A percentile compares a stretch with the other conserved stretches of the same genome.
phyloP scores from a whole-genome alignment of 2,797 vertebrate genomes.

The Botia almorhae region DNA sequence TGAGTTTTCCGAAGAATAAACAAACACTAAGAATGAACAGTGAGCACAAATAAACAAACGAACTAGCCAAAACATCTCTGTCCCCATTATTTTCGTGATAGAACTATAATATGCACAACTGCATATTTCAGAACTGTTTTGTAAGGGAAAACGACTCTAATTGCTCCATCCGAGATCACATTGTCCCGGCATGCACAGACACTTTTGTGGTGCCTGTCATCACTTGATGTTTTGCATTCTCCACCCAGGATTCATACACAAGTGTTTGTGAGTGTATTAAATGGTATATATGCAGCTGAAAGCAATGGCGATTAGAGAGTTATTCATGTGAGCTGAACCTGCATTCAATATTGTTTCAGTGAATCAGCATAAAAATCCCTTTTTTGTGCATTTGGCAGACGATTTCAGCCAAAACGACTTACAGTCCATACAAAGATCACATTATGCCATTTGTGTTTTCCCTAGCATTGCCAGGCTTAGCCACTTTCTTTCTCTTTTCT shows the following conservation, averaged over 20 bases:
- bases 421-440: neutral
- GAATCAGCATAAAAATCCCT: neutral
- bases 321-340: neutral
- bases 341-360: neutral
- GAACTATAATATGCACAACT: conserved; percentile 1
- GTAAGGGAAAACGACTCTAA: conserved; percentile 32
- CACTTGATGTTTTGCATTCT: conserved; percentile 36
- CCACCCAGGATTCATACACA: conserved; percentile 11
- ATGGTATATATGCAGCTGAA: neutral
- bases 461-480: neutral
- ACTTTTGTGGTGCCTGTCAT: conserved; percentile 11
- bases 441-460: too few relatives aligned
- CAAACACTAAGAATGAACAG: neutral
- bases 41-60: conserved; percentile 37
- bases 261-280: neutral
- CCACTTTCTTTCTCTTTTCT: neutral
- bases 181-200: conserved; percentile 43
- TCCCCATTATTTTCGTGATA: conserved; percentile 18
- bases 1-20: conserved; percentile 70
- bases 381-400: neutral
- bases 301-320: neutral
- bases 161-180: conserved; percentile 38
- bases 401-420: neutral
- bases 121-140: conserved; percentile 38
- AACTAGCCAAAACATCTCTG: neutral